Percentiles rank a stretch among this genome's conserved stretches.
Conservation (phyloP, 2,888 invertebrate species). For the Epirrhoe tristata region DNA sequence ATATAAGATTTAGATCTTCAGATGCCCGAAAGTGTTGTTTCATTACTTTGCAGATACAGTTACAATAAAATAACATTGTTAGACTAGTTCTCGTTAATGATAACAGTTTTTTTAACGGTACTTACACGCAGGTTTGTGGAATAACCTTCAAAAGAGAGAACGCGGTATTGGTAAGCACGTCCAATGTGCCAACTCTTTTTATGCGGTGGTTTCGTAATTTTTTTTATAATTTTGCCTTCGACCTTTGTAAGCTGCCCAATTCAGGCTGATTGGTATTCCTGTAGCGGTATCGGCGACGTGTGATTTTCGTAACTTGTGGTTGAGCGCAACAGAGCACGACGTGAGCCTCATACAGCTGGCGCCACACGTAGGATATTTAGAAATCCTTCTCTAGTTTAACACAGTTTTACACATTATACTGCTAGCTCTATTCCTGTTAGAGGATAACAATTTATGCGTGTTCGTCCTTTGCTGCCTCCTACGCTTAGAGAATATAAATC, state of each 20-base stretch:
- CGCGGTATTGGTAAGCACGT: constrained; percentile 78
- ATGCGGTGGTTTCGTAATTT: constrained; percentile 79
- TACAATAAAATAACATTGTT: constrained; percentile 53
- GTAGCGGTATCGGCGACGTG: constrained; percentile 64
- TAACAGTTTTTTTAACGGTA: constrained; percentile 76
- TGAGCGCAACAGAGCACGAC: constrained; percentile 63
- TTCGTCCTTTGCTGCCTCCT: constrained; percentile 6
- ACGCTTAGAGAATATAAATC: constrained; percentile 10
- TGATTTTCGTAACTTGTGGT: constrained; percentile 79
- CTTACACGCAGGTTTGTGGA: constrained; percentile 63
- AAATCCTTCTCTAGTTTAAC: constrained; percentile 32
- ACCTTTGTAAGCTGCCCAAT: constrained; percentile 82
- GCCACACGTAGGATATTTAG: constrained; percentile 55
- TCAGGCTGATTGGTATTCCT: constrained; percentile 82
- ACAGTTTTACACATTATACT: constrained; percentile 26
- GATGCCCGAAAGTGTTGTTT: constrained; percentile 36
- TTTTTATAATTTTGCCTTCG: constrained; percentile 81
- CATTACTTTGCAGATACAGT: constrained; percentile 45
- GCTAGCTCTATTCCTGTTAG: constrained; percentile 4
- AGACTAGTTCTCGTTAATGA: constrained; percentile 68
- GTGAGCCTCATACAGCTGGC: constrained; percentile 64
- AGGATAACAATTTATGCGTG: constrained; percentile 9
- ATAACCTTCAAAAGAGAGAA: constrained; percentile 84
- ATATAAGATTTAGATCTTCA: constrained; percentile 32
- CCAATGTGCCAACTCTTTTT: constrained; percentile 82